Evolutionary conservation across 2,888 invertebrate species (phyloP).

Genomic region (Elysia crispata): DNA sequence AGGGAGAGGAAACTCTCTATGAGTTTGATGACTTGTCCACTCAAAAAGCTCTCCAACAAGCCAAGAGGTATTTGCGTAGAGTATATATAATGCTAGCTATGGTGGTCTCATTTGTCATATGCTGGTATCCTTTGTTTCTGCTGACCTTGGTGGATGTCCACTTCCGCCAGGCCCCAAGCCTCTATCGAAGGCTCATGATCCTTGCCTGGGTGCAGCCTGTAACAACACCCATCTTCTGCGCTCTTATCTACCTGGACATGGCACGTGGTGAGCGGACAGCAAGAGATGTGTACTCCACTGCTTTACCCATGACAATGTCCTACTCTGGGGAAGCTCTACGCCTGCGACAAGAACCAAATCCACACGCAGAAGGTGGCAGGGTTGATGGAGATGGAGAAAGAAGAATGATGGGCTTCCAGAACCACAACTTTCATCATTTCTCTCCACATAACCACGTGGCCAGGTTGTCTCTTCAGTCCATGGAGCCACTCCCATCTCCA

Average conservation of each 20-base stretch:
- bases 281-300: conserved; percentile 63
- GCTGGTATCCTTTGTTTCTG: conserved; percentile 94
- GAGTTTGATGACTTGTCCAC: conserved; percentile 49
- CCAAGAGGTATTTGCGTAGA: conserved; percentile 61
- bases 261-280: conserved; percentile 58
- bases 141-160: conserved; percentile 83
- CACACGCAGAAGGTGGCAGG: background rate
- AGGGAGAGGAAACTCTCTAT: conserved; percentile 51
- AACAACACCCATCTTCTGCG: conserved; percentile 73
- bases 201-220: conserved; percentile 75
- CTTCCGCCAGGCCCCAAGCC: conserved; percentile 63
- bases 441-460: background rate
- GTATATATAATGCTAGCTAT: conserved; percentile 65
- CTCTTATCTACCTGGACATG: conserved; percentile 67
- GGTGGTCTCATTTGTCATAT: conserved; percentile 83
- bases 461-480: no score
- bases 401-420: conserved; percentile 39
- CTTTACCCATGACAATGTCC: conserved; percentile 62
- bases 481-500: no score
- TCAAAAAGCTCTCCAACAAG: conserved; percentile 47
- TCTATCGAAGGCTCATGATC: conserved; percentile 76
- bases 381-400: background rate
- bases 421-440: conserved; percentile 41
- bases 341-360: conserved; percentile 38
- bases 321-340: conserved; percentile 46